Percentiles rank a stretch among this genome's conserved stretches.
Conservation (phyloP, 1,140 invertebrate species). For the Condylostylus longicornis region DNA sequence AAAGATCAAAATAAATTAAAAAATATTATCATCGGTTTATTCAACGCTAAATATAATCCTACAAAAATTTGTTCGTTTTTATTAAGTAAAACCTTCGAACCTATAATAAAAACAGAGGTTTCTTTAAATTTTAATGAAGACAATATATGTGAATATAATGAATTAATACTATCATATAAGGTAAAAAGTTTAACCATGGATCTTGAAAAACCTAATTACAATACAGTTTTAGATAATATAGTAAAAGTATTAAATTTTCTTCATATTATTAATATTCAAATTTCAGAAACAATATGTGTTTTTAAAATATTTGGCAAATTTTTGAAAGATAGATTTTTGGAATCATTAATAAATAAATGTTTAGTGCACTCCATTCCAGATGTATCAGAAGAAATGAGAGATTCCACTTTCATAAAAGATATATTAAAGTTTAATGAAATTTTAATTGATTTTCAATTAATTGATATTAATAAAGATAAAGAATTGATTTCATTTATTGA, state of each 20-base stretch:
- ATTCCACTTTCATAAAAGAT: conserved; percentile 44
- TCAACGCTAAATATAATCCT: conserved; percentile 25
- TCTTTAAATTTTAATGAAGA: conserved; percentile 18
- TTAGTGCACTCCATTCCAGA: conserved; percentile 59
- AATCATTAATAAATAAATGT: conserved; percentile 55
- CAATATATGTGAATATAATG: conserved; percentile 7
- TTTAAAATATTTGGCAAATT: conserved; percentile 45
- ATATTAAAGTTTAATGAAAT: conserved; percentile 51
- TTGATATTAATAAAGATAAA: conserved; percentile 30
- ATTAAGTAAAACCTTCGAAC: conserved; percentile 24
- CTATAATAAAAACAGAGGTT: conserved; percentile 21
- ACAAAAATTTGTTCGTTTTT: conserved; percentile 20
- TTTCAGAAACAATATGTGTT: conserved; percentile 36
- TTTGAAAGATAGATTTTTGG: conserved; percentile 45
- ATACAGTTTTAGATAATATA: conserved; percentile 44
- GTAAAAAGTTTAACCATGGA: conserved; percentile 11
- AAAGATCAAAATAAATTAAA: conserved; percentile 21
- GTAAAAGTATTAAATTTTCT: conserved; percentile 44
- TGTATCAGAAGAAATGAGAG: conserved; percentile 49
- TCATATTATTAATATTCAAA: conserved; percentile 38
- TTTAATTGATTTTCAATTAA: conserved; percentile 35
- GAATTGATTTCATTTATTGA: conserved; percentile 50
- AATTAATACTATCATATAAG: conserved; percentile 24
- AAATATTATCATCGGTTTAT: conserved; percentile 23
- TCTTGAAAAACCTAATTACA: conserved; percentile 32